Conservation (phyloP, 2,113 vertebrate genomes). For the Myodes glareolus region DNA sequence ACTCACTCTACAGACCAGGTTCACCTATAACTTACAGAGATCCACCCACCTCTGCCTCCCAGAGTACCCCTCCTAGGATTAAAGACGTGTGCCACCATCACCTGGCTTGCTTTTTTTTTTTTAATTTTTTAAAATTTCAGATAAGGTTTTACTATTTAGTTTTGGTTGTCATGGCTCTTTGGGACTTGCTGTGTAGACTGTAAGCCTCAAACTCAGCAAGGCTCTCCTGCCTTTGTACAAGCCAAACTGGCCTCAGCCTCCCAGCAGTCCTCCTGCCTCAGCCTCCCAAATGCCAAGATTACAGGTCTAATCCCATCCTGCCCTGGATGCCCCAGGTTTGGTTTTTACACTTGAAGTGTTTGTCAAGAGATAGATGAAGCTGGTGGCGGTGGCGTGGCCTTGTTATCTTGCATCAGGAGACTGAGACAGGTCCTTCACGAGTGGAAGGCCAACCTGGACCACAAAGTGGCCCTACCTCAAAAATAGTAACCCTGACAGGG, state of each 20-base stretch:
- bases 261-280: not conserved
- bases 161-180: not conserved
- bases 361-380: not conserved
- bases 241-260: not conserved
- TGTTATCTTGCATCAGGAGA: not conserved
- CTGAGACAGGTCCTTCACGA: not conserved
- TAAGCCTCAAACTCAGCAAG: not conserved
- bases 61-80: not conserved
- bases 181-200: not conserved
- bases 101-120: not conserved
- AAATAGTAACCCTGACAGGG: not conserved
- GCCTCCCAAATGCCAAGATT: not conserved
- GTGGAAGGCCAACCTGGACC: not conserved
- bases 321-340: not conserved
- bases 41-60: not conserved
- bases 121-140: not conserved
- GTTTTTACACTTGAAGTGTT: not conserved
- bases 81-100: not conserved
- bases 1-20: not conserved
- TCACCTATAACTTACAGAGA: not conserved
- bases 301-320: not conserved
- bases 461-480: not conserved
- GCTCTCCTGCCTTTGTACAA: not conserved
- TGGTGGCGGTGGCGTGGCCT: accelerated
- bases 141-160: not conserved